phyloP scores from a whole-genome alignment of 2,888 invertebrate species.

The Stenolophus ochropezus region DNA sequence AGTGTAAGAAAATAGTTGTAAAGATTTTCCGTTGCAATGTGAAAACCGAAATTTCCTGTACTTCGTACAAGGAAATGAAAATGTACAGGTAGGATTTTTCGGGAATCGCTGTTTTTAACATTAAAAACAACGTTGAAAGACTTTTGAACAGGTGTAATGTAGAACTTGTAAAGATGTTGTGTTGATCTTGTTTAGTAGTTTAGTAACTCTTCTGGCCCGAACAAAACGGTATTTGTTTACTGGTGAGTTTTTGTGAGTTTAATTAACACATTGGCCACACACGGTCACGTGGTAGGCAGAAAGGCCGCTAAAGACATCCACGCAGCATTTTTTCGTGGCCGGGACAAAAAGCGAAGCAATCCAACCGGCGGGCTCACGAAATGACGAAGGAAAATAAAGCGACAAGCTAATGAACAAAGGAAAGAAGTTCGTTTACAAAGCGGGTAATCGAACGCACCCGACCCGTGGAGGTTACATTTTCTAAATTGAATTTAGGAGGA shows the following conservation, averaged over 20 bases:
- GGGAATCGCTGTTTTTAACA: no score
- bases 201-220: no score
- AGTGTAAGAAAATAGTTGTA: no score
- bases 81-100: no score
- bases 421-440: constrained; percentile 26
- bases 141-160: no score
- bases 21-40: no score
- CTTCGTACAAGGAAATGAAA: no score
- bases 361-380: constrained; percentile 1
- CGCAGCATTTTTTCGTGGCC: constrained; percentile 52
- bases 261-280: constrained; percentile 58
- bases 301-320: constrained; percentile 15
- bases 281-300: constrained; percentile 32
- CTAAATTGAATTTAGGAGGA: background rate
- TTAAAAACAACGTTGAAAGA: no score
- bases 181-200: no score
- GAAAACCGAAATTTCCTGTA: no score
- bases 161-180: no score
- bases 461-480: background rate
- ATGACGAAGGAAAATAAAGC: constrained; percentile 30
- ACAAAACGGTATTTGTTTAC: background rate
- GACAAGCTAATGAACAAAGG: constrained; percentile 41
- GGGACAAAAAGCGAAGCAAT: constrained; percentile 26
- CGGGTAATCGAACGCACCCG: background rate
- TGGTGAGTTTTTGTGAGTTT: constrained; percentile 47